Evolutionary conservation across 2,797 vertebrate species (phyloP).

Genomic region (Phoxinus dragarum): DNA sequence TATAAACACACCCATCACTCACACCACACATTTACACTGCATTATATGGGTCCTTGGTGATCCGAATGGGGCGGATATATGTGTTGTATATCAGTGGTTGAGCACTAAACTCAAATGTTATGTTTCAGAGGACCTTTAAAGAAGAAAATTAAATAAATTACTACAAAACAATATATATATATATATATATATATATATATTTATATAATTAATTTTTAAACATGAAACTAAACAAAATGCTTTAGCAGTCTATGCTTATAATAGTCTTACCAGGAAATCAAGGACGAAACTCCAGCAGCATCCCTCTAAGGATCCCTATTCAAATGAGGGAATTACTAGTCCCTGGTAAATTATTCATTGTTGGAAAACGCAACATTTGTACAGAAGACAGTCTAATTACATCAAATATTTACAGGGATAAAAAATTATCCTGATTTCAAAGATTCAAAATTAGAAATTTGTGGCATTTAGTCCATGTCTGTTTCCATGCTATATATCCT

Average conservation of each 20-base stretch:
- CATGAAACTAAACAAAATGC: not conserved
- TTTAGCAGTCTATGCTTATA: not conserved
- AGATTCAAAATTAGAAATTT: not conserved
- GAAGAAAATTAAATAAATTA: not conserved
- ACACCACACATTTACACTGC: constrained; percentile 66
- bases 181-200: too few species aligned
- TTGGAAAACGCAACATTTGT: constrained; percentile 31
- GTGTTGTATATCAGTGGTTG: constrained; percentile 6
- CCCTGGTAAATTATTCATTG: constrained; percentile 27
- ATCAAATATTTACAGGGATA: constrained; percentile 10
- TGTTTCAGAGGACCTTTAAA: constrained; percentile 8
- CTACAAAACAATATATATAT: too few species aligned
- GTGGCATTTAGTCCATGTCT: not conserved
- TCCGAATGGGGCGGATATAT: constrained; percentile 9
- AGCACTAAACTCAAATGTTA: constrained; percentile 3
- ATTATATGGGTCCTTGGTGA: constrained; percentile 38
- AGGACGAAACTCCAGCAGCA: not conserved
- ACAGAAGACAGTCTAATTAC: not conserved
- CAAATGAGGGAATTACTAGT: not conserved
- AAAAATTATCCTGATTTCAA: not conserved
- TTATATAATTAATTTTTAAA: too few species aligned
- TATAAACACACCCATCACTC: constrained; percentile 44
- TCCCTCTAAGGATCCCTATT: constrained; percentile 16
- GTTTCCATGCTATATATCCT: not conserved
- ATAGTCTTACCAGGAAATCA: constrained; percentile 29